phyloP scores from a whole-genome alignment of 2,888 invertebrate species.

The Willowsia nigromaculata region DNA sequence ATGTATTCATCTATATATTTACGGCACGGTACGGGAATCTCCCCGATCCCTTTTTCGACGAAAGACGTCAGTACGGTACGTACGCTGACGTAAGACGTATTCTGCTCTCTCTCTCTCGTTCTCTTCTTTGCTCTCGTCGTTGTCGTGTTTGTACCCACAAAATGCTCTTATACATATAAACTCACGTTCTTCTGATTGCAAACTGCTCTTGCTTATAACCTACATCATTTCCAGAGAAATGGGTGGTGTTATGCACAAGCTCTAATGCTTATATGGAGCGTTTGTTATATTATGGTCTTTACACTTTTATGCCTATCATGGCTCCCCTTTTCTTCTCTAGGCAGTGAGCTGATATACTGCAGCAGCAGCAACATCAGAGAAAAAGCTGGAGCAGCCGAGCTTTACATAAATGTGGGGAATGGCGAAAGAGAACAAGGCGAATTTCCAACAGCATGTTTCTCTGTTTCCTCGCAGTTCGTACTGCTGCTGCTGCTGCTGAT shows the following conservation, averaged over 20 bases:
- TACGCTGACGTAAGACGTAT: constrained; percentile 66
- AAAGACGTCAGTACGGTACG: constrained; percentile 66
- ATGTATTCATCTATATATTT: constrained; percentile 44
- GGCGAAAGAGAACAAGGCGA: neutral
- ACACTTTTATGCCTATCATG: neutral
- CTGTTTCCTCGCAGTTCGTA: neutral
- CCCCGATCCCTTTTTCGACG: constrained; percentile 58
- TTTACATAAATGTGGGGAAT: neutral
- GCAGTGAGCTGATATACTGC: constrained; percentile 27
- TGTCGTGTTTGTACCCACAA: constrained; percentile 63
- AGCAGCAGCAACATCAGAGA: constrained; percentile 2
- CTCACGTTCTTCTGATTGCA: constrained; percentile 38
- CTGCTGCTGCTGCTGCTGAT: constrained; percentile 10
- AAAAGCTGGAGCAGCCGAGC: neutral
- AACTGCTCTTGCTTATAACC: constrained; percentile 21
- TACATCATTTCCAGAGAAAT: constrained; percentile 47
- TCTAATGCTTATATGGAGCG: neutral
- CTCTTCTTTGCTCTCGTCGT: neutral
- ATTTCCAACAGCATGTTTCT: constrained; percentile 45
- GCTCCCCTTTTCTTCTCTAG: constrained; percentile 17
- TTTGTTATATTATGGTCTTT: neutral
- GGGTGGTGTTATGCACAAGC: constrained; percentile 33
- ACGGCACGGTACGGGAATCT: constrained; percentile 63
- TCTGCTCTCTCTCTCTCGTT: constrained; percentile 25
- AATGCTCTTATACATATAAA: constrained; percentile 4